phyloP scores from a whole-genome alignment of 2,888 invertebrate genomes.

The Anticlea derivata region DNA sequence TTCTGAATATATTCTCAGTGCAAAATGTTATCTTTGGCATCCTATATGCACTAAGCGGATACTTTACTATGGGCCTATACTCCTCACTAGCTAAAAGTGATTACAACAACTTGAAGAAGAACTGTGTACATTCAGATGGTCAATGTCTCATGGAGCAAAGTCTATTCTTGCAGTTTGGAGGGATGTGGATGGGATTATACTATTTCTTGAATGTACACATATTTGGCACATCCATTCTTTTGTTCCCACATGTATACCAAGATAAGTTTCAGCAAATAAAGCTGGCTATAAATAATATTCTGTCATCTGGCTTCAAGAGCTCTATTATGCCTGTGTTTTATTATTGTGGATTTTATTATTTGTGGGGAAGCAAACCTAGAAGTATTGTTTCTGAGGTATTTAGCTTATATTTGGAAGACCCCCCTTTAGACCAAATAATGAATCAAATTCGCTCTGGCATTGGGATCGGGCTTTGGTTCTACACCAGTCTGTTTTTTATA shows the following conservation, averaged over 20 bases:
- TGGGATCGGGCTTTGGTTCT: slow-evolving; percentile 87
- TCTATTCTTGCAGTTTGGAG: slow-evolving; percentile 87
- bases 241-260: slow-evolving; percentile 89
- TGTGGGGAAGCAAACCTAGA: slow-evolving; percentile 84
- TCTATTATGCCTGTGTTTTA: slow-evolving; percentile 86
- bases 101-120: slow-evolving; percentile 79
- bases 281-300: slow-evolving; percentile 78
- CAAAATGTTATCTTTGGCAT: slow-evolving; percentile 83
- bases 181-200: slow-evolving; percentile 86
- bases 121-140: slow-evolving; percentile 71
- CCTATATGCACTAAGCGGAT: slow-evolving; percentile 86
- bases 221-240: slow-evolving; percentile 79
- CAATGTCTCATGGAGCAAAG: slow-evolving; percentile 87
- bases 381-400: slow-evolving; percentile 79
- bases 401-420: slow-evolving; percentile 78
- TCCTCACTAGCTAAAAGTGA: slow-evolving; percentile 85
- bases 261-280: slow-evolving; percentile 87
- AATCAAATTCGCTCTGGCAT: slow-evolving; percentile 76
- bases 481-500: slow-evolving; percentile 87
- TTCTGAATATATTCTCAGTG: slow-evolving; percentile 85
- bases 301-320: slow-evolving; percentile 83
- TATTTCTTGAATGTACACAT: slow-evolving; percentile 84
- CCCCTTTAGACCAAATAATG: slow-evolving; percentile 75
- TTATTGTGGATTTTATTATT: slow-evolving; percentile 85
- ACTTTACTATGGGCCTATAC: slow-evolving; percentile 87